Conservation (phyloP, 2,113 vertebrate genomes). For the Astur gentilis region DNA sequence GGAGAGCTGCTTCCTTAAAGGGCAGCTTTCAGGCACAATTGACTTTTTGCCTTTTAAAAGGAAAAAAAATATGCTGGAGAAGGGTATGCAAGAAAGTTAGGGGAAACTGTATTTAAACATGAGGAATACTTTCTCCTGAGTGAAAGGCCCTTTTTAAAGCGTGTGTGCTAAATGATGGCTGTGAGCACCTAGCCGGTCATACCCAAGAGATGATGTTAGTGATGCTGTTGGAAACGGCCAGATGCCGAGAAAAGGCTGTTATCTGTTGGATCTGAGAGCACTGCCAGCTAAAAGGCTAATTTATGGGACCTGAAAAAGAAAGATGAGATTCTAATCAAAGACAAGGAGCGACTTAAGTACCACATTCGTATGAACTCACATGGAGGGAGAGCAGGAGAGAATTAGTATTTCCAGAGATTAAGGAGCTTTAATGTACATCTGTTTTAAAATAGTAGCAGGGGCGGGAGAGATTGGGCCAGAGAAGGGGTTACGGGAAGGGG, state of each 20-base stretch:
- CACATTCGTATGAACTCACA: background rate
- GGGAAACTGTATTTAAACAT: background rate
- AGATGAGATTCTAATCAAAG: conserved; percentile 46
- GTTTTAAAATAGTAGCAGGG: background rate
- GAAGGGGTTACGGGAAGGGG: background rate
- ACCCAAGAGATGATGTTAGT: background rate
- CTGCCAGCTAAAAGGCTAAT: conserved; percentile 36
- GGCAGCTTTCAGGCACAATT: background rate
- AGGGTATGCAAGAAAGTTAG: background rate
- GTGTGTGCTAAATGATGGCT: background rate
- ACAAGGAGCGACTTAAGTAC: background rate
- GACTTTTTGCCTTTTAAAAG: background rate
- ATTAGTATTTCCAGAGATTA: background rate
- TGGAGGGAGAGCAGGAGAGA: background rate
- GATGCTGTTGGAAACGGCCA: background rate
- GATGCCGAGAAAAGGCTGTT: conserved; percentile 15
- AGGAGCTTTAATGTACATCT: background rate
- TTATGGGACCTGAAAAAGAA: conserved; percentile 11
- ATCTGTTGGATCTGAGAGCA: conserved; percentile 10
- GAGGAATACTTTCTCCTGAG: background rate
- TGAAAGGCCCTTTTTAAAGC: background rate
- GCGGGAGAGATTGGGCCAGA: background rate
- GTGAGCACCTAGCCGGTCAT: background rate
- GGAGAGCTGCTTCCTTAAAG: background rate
- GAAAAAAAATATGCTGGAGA: background rate